Conservation (phyloP, 23 tunicate species). For the Styela plicata region DNA sequence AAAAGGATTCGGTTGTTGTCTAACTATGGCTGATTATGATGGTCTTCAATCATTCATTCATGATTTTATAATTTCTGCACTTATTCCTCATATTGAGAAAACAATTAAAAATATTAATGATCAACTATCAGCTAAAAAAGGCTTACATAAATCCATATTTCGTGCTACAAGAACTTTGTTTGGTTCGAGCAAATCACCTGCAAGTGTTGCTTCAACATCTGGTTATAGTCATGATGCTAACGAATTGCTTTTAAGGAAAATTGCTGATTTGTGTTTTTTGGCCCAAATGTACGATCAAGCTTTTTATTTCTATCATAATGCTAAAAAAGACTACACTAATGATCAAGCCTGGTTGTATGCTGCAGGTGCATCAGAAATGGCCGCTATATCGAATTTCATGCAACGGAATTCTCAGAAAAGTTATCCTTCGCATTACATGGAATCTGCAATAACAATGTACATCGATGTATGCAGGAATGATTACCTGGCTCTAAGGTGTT, state of each 20-base stretch:
- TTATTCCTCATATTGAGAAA: slow-evolving; percentile 88
- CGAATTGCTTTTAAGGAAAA: slow-evolving; percentile 63
- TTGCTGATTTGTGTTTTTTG: slow-evolving; percentile 80
- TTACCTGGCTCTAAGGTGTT: slow-evolving; percentile 65
- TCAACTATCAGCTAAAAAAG: slow-evolving; percentile 75
- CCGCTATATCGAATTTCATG: slow-evolving; percentile 89
- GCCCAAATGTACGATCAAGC: slow-evolving; percentile 93
- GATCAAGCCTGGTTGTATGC: slow-evolving; percentile 94
- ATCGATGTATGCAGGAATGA: slow-evolving; percentile 36
- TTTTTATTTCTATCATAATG: slow-evolving; percentile 54
- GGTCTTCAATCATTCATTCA: slow-evolving; percentile 50
- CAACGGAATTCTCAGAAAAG: slow-evolving; percentile 53
- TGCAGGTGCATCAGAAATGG: slow-evolving; percentile 96
- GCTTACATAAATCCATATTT: slow-evolving; percentile 53
- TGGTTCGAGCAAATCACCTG: slow-evolving; percentile 63
- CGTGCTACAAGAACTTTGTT: slow-evolving; percentile 56
- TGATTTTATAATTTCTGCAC: slow-evolving; percentile 64
- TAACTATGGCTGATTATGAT: slow-evolving; percentile 68
- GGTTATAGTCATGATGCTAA: slow-evolving; percentile 45
- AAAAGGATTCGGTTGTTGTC: slow-evolving; percentile 71
- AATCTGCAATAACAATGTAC: slow-evolving; percentile 75
- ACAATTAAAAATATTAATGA: slow-evolving; percentile 59
- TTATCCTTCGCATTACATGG: slow-evolving; percentile 84
- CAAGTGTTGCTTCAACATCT: slow-evolving; percentile 56
- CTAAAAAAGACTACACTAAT: slow-evolving; percentile 76